Percentiles rank a stretch among this genome's conserved stretches.
These are phyloP conservation scores for Hylyphantes graminicola DNA, from an alignment of 1,140 invertebrate species.

Conservation along the genomic window DNA sequence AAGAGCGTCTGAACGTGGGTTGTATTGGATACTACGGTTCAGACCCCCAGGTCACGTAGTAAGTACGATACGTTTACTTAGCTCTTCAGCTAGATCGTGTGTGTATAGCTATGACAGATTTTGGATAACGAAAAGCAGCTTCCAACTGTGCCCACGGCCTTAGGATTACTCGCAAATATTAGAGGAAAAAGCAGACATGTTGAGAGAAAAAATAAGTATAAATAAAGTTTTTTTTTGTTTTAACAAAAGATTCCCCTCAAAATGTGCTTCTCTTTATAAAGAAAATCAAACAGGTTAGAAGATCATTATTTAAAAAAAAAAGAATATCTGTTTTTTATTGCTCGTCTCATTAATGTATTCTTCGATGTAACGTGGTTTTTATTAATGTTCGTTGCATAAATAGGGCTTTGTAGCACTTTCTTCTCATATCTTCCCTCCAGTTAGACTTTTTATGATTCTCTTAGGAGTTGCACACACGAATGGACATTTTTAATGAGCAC, in stretches of 20 bases:
- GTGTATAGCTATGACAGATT: slow-evolving; percentile 43
- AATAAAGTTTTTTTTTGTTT: neutral
- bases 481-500: no score
- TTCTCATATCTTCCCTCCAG: slow-evolving; percentile 1
- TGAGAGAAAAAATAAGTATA: slow-evolving; percentile 14
- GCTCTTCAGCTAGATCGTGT: slow-evolving; percentile 28
- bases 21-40: slow-evolving; percentile 57
- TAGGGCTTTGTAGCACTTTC: slow-evolving; percentile 7
- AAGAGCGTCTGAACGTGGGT: slow-evolving; percentile 41
- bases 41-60: slow-evolving; percentile 52
- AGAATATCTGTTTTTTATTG: neutral
- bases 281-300: slow-evolving; percentile 49
- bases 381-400: slow-evolving; percentile 18
- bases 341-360: slow-evolving; percentile 23
- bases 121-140: slow-evolving; percentile 50
- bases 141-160: slow-evolving; percentile 42
- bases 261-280: slow-evolving; percentile 11
- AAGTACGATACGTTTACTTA: slow-evolving; percentile 56
- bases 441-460: neutral
- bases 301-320: neutral
- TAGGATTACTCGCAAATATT: slow-evolving; percentile 57
- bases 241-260: slow-evolving; percentile 31
- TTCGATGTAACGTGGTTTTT: slow-evolving; percentile 3
- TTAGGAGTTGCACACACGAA: neutral
- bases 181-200: slow-evolving; percentile 30